Conservation (phyloP, 2,113 vertebrate species). For the Okapia johnstoni region DNA sequence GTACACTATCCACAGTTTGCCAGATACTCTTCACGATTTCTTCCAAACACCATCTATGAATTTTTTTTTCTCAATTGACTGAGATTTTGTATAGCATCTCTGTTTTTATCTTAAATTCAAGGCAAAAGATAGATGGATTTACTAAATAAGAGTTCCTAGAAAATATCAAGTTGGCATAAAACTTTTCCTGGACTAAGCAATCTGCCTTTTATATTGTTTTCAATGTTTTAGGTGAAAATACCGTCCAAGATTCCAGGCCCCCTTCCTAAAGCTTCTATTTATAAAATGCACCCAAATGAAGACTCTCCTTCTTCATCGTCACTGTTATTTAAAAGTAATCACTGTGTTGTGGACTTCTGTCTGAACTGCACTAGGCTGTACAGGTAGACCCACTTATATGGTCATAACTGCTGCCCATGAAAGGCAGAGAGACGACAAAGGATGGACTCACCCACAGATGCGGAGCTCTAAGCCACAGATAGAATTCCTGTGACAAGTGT, state of each 20-base stretch:
- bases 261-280: conserved; percentile 47
- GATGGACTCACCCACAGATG: conserved; percentile 21
- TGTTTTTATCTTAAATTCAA: conserved; percentile 48
- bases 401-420: background rate
- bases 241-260: conserved; percentile 1
- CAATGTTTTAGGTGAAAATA: conserved; percentile 40
- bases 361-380: background rate
- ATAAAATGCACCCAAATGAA: conserved; percentile 65
- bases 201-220: conserved; percentile 14
- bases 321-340: conserved; percentile 9
- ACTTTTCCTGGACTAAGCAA: background rate
- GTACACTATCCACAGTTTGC: background rate
- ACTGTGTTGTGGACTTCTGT: background rate
- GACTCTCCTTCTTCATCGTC: conserved; percentile 12
- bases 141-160: conserved; percentile 29
- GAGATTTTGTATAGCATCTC: conserved; percentile 20
- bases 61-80: background rate
- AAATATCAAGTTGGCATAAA: conserved; percentile 51
- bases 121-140: conserved; percentile 34
- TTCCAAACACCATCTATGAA: background rate
- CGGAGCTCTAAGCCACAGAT: background rate
- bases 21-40: background rate
- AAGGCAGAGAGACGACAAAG: conserved; percentile 12
- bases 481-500: background rate
- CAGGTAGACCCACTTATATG: background rate